phyloP scores from a whole-genome alignment of 2,797 vertebrate genomes.

The Eremophila alpestris region DNA sequence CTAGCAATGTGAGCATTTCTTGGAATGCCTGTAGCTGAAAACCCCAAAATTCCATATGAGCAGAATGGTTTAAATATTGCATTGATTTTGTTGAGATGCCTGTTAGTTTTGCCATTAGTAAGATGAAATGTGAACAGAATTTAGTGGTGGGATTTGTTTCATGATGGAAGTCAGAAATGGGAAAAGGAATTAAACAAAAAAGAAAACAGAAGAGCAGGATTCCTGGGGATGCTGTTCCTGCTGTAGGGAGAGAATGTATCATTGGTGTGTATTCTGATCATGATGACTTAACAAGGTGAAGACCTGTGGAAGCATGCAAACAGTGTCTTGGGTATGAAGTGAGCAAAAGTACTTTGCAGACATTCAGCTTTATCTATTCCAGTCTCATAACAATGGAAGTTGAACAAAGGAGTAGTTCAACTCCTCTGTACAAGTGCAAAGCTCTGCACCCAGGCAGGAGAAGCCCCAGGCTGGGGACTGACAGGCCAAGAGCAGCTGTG shows the following conservation, averaged over 20 bases:
- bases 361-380: not conserved
- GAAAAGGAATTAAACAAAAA: not conserved
- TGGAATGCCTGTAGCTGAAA: not conserved
- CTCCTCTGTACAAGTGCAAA: not conserved
- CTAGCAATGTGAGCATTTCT: not conserved
- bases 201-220: not conserved
- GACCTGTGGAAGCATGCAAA: not conserved
- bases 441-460: not conserved
- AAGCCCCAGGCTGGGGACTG: not conserved
- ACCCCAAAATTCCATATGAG: not conserved
- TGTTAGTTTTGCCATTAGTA: not conserved
- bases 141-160: not conserved
- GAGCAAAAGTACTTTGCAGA: not conserved
- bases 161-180: not conserved
- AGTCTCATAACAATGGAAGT: not conserved
- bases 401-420: not conserved
- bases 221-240: not conserved
- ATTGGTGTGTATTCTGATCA: not conserved
- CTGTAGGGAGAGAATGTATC: accelerated
- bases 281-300: not conserved
- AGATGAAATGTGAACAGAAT: not conserved
- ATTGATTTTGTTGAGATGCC: not conserved
- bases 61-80: not conserved
- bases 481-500: not conserved
- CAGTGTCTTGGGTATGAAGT: not conserved